Evolutionary conservation across 2,113 vertebrate genomes (phyloP).

Genomic region (Heterochromis multidens): DNA sequence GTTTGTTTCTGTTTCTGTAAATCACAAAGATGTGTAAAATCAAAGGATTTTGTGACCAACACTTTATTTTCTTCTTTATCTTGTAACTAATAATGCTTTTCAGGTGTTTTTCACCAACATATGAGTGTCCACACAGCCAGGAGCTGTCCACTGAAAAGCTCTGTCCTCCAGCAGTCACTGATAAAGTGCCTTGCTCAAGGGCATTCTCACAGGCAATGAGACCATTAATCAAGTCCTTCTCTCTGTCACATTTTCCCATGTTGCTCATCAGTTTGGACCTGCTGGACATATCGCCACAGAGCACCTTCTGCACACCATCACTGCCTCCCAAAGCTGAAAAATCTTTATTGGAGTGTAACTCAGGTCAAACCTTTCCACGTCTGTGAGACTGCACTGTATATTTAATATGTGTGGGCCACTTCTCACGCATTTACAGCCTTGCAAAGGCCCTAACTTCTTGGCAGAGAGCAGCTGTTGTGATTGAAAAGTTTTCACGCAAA

Average conservation of each 20-base stretch:
- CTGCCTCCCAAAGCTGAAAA: background rate
- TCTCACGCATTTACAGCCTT: background rate
- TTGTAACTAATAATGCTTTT: background rate
- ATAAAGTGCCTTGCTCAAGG: slow-evolving; percentile 46
- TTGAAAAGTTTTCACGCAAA: background rate
- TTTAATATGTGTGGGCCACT: background rate
- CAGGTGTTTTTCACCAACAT: background rate
- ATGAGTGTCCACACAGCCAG: background rate
- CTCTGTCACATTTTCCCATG: background rate
- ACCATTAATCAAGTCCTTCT: slow-evolving; percentile 24
- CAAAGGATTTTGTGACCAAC: background rate
- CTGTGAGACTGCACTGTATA: background rate
- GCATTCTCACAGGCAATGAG: background rate
- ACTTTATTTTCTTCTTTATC: too few relatives aligned
- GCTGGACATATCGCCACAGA: background rate
- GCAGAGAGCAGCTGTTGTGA: background rate
- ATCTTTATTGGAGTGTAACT: background rate
- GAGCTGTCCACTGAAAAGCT: background rate
- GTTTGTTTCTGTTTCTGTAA: background rate
- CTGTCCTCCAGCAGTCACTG: background rate
- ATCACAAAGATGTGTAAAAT: background rate
- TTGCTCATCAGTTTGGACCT: background rate
- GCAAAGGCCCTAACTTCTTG: background rate
- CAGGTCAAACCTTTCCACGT: background rate
- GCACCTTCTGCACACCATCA: background rate